These are phyloP conservation scores for Netelia inedita DNA, from an alignment of 2,888 invertebrate genomes.

Conservation along the genomic window DNA sequence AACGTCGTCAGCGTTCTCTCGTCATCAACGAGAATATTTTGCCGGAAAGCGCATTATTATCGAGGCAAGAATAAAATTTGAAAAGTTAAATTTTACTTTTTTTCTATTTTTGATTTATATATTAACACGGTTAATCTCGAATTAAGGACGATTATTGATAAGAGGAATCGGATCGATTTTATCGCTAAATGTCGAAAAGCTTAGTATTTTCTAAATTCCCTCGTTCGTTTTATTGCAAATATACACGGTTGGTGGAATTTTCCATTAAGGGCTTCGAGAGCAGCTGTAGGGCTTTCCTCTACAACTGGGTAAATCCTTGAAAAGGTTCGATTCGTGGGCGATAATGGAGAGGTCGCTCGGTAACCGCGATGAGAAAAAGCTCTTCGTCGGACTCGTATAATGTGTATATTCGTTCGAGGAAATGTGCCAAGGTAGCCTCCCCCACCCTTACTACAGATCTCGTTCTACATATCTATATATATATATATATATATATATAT, in stretches of 20 bases:
- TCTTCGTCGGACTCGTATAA: not conserved
- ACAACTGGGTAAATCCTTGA: slow-evolving; percentile 2
- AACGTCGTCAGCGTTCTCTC: not conserved
- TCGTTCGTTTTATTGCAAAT: not conserved
- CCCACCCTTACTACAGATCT: not conserved
- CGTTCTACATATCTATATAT: not conserved
- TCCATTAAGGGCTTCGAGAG: slow-evolving; percentile 9
- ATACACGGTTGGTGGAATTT: not conserved
- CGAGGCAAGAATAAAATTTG: not conserved
- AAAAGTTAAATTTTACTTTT: not conserved
- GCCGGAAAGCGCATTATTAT: not conserved
- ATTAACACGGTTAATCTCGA: too few species aligned
- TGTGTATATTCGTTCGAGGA: slow-evolving; percentile 49
- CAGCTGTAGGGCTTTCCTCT: slow-evolving; percentile 5
- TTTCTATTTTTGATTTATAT: not conserved
- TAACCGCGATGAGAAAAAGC: slow-evolving; percentile 33
- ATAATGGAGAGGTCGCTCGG: slow-evolving; percentile 23
- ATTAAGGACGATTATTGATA: too few species aligned
- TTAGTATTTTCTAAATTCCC: too few species aligned
- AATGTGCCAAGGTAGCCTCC: slow-evolving; percentile 72
- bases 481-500: not conserved
- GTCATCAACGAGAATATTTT: slow-evolving; percentile 2
- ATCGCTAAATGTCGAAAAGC: too few species aligned
- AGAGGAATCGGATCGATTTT: too few species aligned
- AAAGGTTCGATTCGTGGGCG: slow-evolving; percentile 13